Conservation (phyloP, 1,140 invertebrate genomes). For the Palaemon carinicauda region DNA sequence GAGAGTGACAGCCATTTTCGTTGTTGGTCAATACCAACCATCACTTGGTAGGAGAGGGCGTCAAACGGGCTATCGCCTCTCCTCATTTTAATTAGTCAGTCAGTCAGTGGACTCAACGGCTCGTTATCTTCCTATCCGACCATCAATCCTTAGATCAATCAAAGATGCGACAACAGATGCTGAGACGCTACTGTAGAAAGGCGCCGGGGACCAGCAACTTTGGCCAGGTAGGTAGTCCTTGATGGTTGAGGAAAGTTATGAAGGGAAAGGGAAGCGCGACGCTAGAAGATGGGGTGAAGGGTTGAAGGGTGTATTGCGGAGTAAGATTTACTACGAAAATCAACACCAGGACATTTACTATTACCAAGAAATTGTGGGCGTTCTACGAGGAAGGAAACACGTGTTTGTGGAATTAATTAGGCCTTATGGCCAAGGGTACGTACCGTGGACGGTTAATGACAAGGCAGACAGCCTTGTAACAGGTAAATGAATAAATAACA, state of each 20-base stretch:
- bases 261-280: neutral
- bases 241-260: neutral
- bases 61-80: slow-evolving; percentile 31
- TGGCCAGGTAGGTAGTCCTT: neutral
- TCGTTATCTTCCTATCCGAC: slow-evolving; percentile 24
- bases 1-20: slow-evolving; percentile 30
- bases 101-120: slow-evolving; percentile 26
- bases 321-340: too few relatives aligned
- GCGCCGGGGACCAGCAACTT: neutral
- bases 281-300: too few relatives aligned
- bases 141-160: slow-evolving; percentile 28
- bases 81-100: slow-evolving; percentile 51
- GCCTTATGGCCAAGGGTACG: too few relatives aligned
- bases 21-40: slow-evolving; percentile 32
- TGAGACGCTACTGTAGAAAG: neutral
- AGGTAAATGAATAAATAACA: too few relatives aligned
- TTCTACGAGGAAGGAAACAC: too few relatives aligned
- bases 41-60: neutral
- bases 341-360: too few relatives aligned
- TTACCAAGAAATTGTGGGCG: too few relatives aligned
- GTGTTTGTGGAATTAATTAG: too few relatives aligned
- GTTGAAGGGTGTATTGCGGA: too few relatives aligned
- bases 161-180: neutral
- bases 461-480: too few relatives aligned
- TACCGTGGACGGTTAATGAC: too few relatives aligned